A percentile compares a stretch with the other conserved stretches of the same genome.
Evolutionary conservation across 1,140 invertebrate species (phyloP).

Genomic region (Conopomorpha cramerella): DNA sequence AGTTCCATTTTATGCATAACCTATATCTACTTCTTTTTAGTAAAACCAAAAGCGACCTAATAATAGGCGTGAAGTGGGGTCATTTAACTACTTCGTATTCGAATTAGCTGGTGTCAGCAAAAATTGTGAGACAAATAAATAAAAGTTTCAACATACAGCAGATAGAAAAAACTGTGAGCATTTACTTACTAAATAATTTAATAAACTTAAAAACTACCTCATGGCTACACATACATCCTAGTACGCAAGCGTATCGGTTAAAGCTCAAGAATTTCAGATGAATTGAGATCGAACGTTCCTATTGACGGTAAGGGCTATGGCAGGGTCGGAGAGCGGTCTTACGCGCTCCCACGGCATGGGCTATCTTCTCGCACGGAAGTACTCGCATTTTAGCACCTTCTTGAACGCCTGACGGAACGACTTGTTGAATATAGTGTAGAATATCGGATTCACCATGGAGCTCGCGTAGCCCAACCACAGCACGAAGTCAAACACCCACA

Average conservation of each 20-base stretch:
- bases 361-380: conserved; percentile 65
- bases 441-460: conserved; percentile 92
- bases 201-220: too few species aligned
- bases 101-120: too few species aligned
- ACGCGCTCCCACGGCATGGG: conserved; percentile 55
- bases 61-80: too few species aligned
- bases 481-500: conserved; percentile 81
- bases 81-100: too few species aligned
- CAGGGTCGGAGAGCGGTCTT: conserved; percentile 44
- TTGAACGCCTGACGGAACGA: conserved; percentile 90
- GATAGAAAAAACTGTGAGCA: too few species aligned
- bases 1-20: too few species aligned
- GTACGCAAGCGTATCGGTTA: neutral
- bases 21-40: too few species aligned
- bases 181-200: too few species aligned
- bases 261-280: conserved; percentile 19
- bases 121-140: too few species aligned
- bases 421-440: conserved; percentile 95
- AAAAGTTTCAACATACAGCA: too few species aligned
- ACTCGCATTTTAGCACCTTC: conserved; percentile 82
- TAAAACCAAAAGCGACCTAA: too few species aligned
- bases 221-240: too few species aligned
- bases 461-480: conserved; percentile 93
- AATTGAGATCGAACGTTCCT: conserved; percentile 45
- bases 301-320: conserved; percentile 48